These are phyloP conservation scores for Atherinosoma microstoma DNA, from an alignment of 2,797 vertebrate genomes.

Conservation along the genomic window DNA sequence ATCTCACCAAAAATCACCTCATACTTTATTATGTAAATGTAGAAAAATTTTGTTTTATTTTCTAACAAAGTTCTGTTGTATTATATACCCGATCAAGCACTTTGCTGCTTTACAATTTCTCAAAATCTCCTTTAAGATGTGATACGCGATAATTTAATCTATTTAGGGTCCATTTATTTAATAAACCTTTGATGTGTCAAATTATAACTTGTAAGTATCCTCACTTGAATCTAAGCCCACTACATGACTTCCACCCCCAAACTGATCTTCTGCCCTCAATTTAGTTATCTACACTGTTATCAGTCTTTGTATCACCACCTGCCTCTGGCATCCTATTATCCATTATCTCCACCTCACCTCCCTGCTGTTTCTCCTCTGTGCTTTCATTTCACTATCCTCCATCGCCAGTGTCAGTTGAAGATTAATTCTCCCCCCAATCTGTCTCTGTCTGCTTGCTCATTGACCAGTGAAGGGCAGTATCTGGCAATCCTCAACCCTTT, in stretches of 20 bases:
- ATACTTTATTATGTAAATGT: no score
- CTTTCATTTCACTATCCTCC: constrained; percentile 66
- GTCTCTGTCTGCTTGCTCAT: constrained; percentile 64
- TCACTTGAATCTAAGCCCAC: constrained; percentile 38
- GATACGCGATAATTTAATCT: not conserved
- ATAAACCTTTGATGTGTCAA: not conserved
- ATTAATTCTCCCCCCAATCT: constrained; percentile 62
- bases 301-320: constrained; percentile 64
- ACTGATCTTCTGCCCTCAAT: constrained; percentile 28
- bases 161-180: not conserved
- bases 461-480: constrained; percentile 58
- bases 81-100: not conserved
- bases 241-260: constrained; percentile 4
- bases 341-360: constrained; percentile 68
- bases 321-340: constrained; percentile 69
- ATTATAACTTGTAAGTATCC: not conserved
- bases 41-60: not conserved
- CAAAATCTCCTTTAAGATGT: not conserved
- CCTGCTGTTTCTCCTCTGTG: constrained; percentile 64
- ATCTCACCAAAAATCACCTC: no score
- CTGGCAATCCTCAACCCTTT: constrained; percentile 77
- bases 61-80: not conserved
- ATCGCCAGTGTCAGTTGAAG: constrained; percentile 61
- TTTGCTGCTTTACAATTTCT: not conserved
- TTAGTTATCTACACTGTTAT: constrained; percentile 62